These are phyloP conservation scores for Mycalesis mineus DNA, from an alignment of 2,888 invertebrate genomes.

Conservation along the genomic window DNA sequence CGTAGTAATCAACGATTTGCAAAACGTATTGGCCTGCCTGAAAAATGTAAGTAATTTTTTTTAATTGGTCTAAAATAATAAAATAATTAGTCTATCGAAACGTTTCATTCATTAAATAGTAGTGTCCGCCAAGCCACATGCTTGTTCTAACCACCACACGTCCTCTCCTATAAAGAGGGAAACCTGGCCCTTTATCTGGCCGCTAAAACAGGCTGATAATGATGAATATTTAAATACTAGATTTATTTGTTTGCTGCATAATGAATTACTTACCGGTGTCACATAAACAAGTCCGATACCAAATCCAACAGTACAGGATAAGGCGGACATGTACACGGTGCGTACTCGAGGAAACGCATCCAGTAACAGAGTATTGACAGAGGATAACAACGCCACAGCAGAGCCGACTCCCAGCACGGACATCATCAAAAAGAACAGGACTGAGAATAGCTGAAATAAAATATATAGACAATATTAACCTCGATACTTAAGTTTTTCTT, in stretches of 20 bases:
- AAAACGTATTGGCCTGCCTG: conserved; percentile 87
- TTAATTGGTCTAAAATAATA: too few relatives aligned
- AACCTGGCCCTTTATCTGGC: too few relatives aligned
- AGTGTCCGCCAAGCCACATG: too few relatives aligned
- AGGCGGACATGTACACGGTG: conserved; percentile 78
- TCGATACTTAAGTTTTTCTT: too few relatives aligned
- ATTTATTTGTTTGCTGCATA: neutral
- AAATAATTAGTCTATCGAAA: too few relatives aligned
- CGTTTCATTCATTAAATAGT: too few relatives aligned
- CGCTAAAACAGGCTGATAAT: too few relatives aligned
- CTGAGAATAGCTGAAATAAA: conserved; percentile 80
- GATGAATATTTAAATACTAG: too few relatives aligned
- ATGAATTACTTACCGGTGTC: conserved; percentile 80
- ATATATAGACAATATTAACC: neutral
- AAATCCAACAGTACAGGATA: conserved; percentile 77
- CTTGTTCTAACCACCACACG: too few relatives aligned
- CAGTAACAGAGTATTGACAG: conserved; percentile 81
- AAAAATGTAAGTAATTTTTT: conserved; percentile 30
- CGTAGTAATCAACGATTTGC: conserved; percentile 85
- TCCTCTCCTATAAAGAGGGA: too few relatives aligned
- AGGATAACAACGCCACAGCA: conserved; percentile 83
- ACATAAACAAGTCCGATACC: conserved; percentile 83
- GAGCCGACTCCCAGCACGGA: conserved; percentile 87
- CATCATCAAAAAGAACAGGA: conserved; percentile 90
- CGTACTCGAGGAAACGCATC: conserved; percentile 82